Evolutionary conservation across 1,140 invertebrate genomes (phyloP).

Genomic region (Hyles euphorbiae): DNA sequence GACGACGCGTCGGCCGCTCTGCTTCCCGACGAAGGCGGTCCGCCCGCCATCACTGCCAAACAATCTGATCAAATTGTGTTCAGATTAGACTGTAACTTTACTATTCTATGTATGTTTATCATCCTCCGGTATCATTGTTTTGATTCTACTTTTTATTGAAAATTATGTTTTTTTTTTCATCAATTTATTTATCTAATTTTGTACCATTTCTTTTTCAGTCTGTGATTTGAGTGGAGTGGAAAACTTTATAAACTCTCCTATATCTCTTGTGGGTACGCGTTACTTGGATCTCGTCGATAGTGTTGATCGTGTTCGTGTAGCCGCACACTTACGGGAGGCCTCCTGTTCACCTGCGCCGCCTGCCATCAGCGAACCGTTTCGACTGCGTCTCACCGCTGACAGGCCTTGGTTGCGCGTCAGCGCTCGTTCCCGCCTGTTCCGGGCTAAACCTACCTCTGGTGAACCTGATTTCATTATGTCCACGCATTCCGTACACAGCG

Average conservation of each 20-base stretch:
- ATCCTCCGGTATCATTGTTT: background rate
- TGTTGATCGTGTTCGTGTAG: slow-evolving; percentile 83
- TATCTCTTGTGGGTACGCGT: slow-evolving; percentile 78
- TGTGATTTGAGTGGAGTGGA: slow-evolving; percentile 67
- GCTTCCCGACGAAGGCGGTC: slow-evolving; percentile 75
- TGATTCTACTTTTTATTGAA: background rate
- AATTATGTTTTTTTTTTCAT: too few species aligned
- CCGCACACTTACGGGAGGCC: slow-evolving; percentile 85
- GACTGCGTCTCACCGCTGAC: slow-evolving; percentile 84
- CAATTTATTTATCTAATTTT: too few species aligned
- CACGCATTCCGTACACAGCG: slow-evolving; percentile 86
- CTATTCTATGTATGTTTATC: slow-evolving; percentile 78
- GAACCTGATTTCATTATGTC: slow-evolving; percentile 94
- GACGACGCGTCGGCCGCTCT: slow-evolving; percentile 85
- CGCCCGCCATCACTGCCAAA: slow-evolving; percentile 80
- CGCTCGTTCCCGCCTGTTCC: slow-evolving; percentile 91
- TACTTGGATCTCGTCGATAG: slow-evolving; percentile 88
- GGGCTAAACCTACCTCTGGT: slow-evolving; percentile 79
- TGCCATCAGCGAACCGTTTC: slow-evolving; percentile 85
- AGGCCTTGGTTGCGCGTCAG: slow-evolving; percentile 86
- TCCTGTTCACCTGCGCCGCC: slow-evolving; percentile 77
- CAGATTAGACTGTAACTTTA: slow-evolving; percentile 90
- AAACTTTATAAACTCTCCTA: slow-evolving; percentile 49
- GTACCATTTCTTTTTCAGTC: slow-evolving; percentile 41
- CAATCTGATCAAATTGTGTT: slow-evolving; percentile 95